Evolutionary conservation across 2,888 invertebrate species (phyloP).

Genomic region (Dasysyrphus albostriatus): DNA sequence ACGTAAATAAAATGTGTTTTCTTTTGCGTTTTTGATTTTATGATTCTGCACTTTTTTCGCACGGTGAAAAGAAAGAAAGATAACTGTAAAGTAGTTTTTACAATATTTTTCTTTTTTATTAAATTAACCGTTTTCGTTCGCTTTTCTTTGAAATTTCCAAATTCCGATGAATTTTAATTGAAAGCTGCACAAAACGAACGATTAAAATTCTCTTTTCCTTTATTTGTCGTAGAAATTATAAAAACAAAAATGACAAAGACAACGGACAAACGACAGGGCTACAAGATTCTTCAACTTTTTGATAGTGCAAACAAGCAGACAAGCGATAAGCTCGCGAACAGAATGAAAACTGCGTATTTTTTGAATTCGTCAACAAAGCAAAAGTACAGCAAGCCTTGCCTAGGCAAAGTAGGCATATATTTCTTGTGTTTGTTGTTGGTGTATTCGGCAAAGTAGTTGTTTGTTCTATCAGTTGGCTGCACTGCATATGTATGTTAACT

Average conservation of each 20-base stretch:
- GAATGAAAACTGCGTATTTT: conserved; percentile 73
- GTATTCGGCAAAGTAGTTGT: conserved; percentile 16
- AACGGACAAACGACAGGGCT: conserved; percentile 28
- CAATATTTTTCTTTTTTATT: conserved; percentile 30
- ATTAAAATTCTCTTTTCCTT: background rate
- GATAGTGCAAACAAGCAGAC: conserved; percentile 10
- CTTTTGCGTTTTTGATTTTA: conserved; percentile 18
- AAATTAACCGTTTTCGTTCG: conserved; percentile 3
- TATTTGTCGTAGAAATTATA: background rate
- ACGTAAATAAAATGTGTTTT: conserved; percentile 55
- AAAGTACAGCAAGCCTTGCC: conserved; percentile 16
- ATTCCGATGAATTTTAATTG: background rate
- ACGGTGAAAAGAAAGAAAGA: conserved; percentile 5
- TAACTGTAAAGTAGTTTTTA: conserved; percentile 9
- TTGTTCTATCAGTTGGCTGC: conserved; percentile 36
- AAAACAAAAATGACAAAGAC: conserved; percentile 25
- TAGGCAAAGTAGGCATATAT: conserved; percentile 12
- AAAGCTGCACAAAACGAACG: background rate
- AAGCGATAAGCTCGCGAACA: conserved; percentile 31
- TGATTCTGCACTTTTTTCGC: conserved; percentile 36
- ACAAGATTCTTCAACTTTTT: background rate
- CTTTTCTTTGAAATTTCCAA: conserved; percentile 9
- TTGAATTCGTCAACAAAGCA: conserved; percentile 70
- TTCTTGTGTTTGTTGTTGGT: conserved; percentile 41
- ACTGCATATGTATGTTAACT: background rate